phyloP scores from a whole-genome alignment of 2,113 vertebrate species.

The Seriola dumerili region DNA sequence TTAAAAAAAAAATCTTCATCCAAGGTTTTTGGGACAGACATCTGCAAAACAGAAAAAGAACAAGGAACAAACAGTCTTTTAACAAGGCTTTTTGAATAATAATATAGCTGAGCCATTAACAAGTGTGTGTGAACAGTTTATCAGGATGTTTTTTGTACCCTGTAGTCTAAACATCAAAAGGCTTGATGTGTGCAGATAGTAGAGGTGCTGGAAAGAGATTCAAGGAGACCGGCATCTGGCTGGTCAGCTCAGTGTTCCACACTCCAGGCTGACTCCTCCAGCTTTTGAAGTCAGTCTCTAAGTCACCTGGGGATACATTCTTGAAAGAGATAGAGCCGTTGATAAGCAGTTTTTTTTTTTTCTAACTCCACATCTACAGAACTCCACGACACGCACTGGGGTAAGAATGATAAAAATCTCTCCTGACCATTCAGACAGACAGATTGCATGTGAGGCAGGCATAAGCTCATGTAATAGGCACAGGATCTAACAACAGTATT shows the following conservation, averaged over 20 bases:
- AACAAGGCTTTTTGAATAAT: slow-evolving; percentile 21
- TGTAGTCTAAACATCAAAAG: slow-evolving; percentile 50
- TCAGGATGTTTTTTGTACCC: neutral
- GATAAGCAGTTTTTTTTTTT: slow-evolving; percentile 36
- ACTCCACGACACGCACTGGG: slow-evolving; percentile 2
- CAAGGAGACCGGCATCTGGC: slow-evolving; percentile 27
- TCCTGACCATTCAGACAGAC: slow-evolving; percentile 19
- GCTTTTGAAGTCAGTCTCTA: slow-evolving; percentile 54
- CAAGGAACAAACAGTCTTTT: slow-evolving; percentile 46
- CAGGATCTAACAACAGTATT: neutral
- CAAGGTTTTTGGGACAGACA: slow-evolving; percentile 13
- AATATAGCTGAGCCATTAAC: slow-evolving; percentile 15
- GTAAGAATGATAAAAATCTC: slow-evolving; percentile 42
- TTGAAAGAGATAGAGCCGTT: slow-evolving; percentile 21
- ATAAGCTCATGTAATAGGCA: neutral
- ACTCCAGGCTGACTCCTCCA: slow-evolving; percentile 32
- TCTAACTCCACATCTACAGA: slow-evolving; percentile 35
- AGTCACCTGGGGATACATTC: slow-evolving; percentile 41
- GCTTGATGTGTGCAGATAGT: slow-evolving; percentile 10
- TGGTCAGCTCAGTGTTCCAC: slow-evolving; percentile 44
- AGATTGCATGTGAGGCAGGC: neutral
- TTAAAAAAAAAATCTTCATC: neutral
- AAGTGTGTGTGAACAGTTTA: slow-evolving; percentile 26
- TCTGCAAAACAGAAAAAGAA: slow-evolving; percentile 34
- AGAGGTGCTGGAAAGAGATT: slow-evolving; percentile 39